These are phyloP conservation scores for Hipposideros larvatus DNA, from an alignment of 2,797 vertebrate genomes.

Conservation along the genomic window DNA sequence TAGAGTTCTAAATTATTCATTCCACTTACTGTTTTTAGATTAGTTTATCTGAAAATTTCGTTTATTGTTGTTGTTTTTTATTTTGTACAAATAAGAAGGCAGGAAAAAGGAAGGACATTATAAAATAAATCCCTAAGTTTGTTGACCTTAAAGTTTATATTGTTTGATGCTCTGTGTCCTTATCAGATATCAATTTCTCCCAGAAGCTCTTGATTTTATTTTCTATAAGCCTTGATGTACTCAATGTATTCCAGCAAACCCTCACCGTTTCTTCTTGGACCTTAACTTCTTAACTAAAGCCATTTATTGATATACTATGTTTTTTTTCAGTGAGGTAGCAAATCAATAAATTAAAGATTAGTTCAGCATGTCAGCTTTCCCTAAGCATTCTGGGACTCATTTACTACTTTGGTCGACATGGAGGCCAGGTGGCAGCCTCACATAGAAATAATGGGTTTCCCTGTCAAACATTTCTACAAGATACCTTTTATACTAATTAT, in stretches of 20 bases:
- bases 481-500: constrained; percentile 75
- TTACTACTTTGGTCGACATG: constrained; percentile 73
- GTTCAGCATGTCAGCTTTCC: constrained; percentile 84
- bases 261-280: constrained; percentile 84
- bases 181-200: constrained; percentile 84
- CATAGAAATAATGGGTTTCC: constrained; percentile 59
- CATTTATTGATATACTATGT: constrained; percentile 86
- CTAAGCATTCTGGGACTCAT: constrained; percentile 81
- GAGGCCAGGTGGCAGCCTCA: constrained; percentile 75
- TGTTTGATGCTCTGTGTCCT: constrained; percentile 82
- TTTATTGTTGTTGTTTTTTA: constrained; percentile 69
- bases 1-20: constrained; percentile 82
- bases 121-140: constrained; percentile 67
- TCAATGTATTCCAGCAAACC: constrained; percentile 81
- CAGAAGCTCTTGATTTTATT: constrained; percentile 83
- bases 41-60: constrained; percentile 69
- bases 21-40: constrained; percentile 75
- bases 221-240: constrained; percentile 84
- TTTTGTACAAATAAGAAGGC: constrained; percentile 53
- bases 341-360: constrained; percentile 89
- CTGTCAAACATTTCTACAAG: constrained; percentile 76
- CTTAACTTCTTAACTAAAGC: constrained; percentile 86
- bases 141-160: constrained; percentile 79
- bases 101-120: background rate
- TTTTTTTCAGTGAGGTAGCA: constrained; percentile 83